These are phyloP conservation scores for Sebastes matsubarae DNA, from an alignment of 2,797 vertebrate genomes.

Conservation along the genomic window DNA sequence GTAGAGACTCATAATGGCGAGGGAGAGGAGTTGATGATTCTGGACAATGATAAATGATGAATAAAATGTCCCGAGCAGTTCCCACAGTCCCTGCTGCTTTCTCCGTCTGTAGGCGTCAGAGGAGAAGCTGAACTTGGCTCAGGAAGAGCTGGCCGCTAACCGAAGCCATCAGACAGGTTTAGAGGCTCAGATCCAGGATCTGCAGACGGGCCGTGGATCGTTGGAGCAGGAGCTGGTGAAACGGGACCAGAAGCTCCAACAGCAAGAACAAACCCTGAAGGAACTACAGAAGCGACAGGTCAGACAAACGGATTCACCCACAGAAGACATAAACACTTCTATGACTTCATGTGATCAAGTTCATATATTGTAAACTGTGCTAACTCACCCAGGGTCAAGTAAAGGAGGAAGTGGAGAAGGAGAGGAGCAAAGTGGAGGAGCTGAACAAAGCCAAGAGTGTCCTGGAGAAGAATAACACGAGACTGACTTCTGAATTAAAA, in stretches of 20 bases:
- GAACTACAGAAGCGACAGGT: conserved; percentile 91
- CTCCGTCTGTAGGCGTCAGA: conserved; percentile 82
- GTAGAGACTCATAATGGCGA: not conserved
- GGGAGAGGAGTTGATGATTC: not conserved
- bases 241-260: conserved; percentile 83
- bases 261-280: conserved; percentile 84
- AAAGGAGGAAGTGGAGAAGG: conserved; percentile 89
- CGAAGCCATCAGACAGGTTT: conserved; percentile 86
- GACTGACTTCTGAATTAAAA: conserved; percentile 86
- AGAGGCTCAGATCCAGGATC: conserved; percentile 88
- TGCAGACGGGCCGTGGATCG: conserved; percentile 75
- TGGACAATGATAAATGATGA: not conserved
- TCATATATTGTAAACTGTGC: not conserved
- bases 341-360: not conserved
- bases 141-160: conserved; percentile 93
- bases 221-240: conserved; percentile 87
- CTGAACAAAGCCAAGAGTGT: conserved; percentile 84
- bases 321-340: not conserved
- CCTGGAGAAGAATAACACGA: conserved; percentile 86
- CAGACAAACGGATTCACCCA: not conserved
- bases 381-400: conserved; percentile 79
- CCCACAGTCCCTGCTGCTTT: not conserved
- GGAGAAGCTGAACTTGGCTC: conserved; percentile 89
- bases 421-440: conserved; percentile 86
- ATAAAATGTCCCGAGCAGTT: not conserved